Evolutionary conservation across 2,797 vertebrate species (phyloP), one percentile per base, ranked within the genome.

Genomic region (Salarias fasciatus): DNA sequence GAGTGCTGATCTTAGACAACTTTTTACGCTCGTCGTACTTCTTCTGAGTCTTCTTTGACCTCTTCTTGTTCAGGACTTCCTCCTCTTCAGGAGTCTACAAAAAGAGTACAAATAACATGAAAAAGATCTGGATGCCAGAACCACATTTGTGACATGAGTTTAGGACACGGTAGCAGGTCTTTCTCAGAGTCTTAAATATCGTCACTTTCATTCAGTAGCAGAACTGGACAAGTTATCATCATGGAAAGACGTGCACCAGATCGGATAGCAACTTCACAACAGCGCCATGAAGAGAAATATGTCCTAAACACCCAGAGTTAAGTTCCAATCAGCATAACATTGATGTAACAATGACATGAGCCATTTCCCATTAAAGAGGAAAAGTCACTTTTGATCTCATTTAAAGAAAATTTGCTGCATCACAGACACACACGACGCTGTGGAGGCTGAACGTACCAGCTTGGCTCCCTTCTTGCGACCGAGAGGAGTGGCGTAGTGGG

Each of bases 401-500:
- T 1, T 35, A 9, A 35, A 35, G 6, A 6, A 4, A 8, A 33
- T 5, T 6, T 11, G 36, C 38, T 38, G 9, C 36, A 8, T 38
- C 36, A 14, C 24, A 2, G 18, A 24, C 18, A 24, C n/a, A n/a
- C 18, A 24, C 4, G 1, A 30, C 0, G 0, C 1, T n/a, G n/a
- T n/a, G n/a, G n/a, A 1, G 10, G 18, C 11, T 3, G 14, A 8
- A 84, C 94, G 0, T 85, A 99, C 98, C 95, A 99, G 92, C 50
- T 99, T 99, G 60, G 97, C 96, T 1, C 98, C 97, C 93, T 99
- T 99, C 92, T 99, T 99, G 85, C 97, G 96, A 15, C 97, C 98
- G 0, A 99, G 94, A 59, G 97, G 96, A 87, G 96, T 89, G 13
- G 95, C 94, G 0, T 96, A 99, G 93, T 99, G 96, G 36, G 96